Percentiles rank a stretch among this genome's conserved stretches.
phyloP scores from a whole-genome alignment of 2,113 vertebrate genomes.

The Hirundichthys speculiger region DNA sequence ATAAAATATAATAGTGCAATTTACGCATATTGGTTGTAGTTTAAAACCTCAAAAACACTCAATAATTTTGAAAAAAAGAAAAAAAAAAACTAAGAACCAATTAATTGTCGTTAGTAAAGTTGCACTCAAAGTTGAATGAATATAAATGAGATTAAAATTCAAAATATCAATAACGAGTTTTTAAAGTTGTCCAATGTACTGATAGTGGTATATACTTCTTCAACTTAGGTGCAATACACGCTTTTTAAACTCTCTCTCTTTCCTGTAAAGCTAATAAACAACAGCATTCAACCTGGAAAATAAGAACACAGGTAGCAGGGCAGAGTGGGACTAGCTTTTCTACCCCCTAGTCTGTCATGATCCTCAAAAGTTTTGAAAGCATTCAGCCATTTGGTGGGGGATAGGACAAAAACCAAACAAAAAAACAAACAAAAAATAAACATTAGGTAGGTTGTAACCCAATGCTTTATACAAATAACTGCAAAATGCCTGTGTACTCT shows the following conservation, averaged over 20 bases:
- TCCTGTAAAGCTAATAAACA: slow-evolving; percentile 74
- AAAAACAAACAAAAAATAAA: slow-evolving; percentile 67
- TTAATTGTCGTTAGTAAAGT: too few relatives aligned
- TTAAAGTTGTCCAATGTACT: too few relatives aligned
- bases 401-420: background rate
- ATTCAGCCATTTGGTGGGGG: background rate
- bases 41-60: too few relatives aligned
- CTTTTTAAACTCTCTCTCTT: slow-evolving; percentile 43
- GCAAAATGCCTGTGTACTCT: slow-evolving; percentile 73
- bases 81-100: too few relatives aligned
- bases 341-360: background rate
- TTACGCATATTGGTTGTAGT: too few relatives aligned
- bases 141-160: too few relatives aligned
- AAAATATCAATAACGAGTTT: too few relatives aligned
- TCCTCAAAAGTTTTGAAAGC: background rate
- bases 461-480: slow-evolving; percentile 78
- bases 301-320: slow-evolving; percentile 50
- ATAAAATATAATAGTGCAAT: too few relatives aligned
- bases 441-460: slow-evolving; percentile 66
- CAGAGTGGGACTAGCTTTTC: slow-evolving; percentile 12
- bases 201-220: too few relatives aligned
- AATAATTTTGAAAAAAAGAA: too few relatives aligned
- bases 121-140: too few relatives aligned
- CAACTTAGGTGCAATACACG: too few relatives aligned
- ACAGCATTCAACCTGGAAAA: slow-evolving; percentile 70